Base-by-base conservation (phyloP, 2,113 vertebrate species). In the Hemiprocne comata region DNA sequence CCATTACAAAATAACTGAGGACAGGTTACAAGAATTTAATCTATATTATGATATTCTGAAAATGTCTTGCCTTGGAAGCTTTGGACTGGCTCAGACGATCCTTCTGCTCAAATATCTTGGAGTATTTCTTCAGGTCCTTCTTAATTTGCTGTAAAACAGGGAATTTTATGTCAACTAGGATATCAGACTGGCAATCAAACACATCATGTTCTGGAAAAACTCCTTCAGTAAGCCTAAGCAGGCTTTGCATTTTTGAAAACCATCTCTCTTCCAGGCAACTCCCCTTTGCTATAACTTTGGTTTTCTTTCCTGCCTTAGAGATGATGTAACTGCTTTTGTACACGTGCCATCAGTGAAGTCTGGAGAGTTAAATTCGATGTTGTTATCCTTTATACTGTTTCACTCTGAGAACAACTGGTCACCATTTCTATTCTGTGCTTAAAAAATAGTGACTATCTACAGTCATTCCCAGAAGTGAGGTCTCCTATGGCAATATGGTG, bases 101-200 rank as follows among this genome's bases (percentile, higher is more conserved):
- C 96, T 99, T 99, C 98, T 99, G 99, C 95, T 99, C 99, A 97
- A 99, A 99, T 97, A 99, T 99, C 98, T 99, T 99, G 6, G 99
- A 99, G 87, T 99, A 99, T 77, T 99, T 99, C 98, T 99, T 99
- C 89, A 99, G 98, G 89, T 99, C 99, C 94, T 99, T 99, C 96
- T 99, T 99, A 96, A 99, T 99, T 98, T 98, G 97, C 99, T 99
- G 97, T 71, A 96, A 97, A 65, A 89, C 25, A 93, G 28, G 33
- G 80, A 66, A 95, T 76, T 38, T 87, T 54, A 87, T 79, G 83
- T 90, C 73, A 89, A 33, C 15, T 19, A 38, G n/a, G 28, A 5
- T 78, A 21, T 58, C 54, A 90, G 38, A 57, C 17, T 8, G 82
- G 44, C 46, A 75, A 55, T 61, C 40, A 66, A 33, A 87, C 54